Base-by-base conservation (phyloP, 2,113 vertebrate genomes). In the Microtus richardsoni region DNA sequence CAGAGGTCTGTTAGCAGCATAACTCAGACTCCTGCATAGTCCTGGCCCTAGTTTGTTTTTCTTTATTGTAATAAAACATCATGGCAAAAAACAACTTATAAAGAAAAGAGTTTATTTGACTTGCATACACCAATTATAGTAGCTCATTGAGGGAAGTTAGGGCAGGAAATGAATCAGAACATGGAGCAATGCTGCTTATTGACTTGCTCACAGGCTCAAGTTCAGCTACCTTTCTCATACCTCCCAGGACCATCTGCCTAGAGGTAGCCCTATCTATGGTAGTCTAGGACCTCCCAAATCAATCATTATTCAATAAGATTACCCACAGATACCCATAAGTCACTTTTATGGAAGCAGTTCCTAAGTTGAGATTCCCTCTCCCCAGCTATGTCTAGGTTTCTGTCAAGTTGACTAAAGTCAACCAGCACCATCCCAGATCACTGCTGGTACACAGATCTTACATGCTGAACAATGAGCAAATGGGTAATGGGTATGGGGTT, bases 1-100 rank as follows among this genome's bases (percentile, higher is more conserved):
- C 70, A 21, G 16, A 19, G n/a, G 0, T 24, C 64, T 79, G 5
- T 36, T 13, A 17, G 19, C 52, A 52, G 11, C 0, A 0, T 36
- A 83, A 33, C 6, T 28, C 28, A 77, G 49, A 13, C 19, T 19
- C 49, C 49, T 77, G 39, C n/a, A 41, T 10, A 2, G 33, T 52
- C 30, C 26, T 10, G 30, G 30, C 52, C 30, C 47, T 78, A 52
- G 47, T 78, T 52, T 78, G 3, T 30, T 52, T 79, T 78, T 28
- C 19, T 28, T 78, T 78, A 47, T 28, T 9, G 14, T 78, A 47
- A 33, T 78, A 19, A 78, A 33, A 52, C 75, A 52, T 21, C 47
- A 52, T 28, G 49, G 19, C 13, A 9, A 49, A 49, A 78, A 11
- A 17, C 44, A 78, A 78, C 28, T 79, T 52, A 19, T 52, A 36